Evolutionary conservation across 64 coral and sea anemone genomes (phyloP).

Genomic region (Orbicella faveolata): DNA sequence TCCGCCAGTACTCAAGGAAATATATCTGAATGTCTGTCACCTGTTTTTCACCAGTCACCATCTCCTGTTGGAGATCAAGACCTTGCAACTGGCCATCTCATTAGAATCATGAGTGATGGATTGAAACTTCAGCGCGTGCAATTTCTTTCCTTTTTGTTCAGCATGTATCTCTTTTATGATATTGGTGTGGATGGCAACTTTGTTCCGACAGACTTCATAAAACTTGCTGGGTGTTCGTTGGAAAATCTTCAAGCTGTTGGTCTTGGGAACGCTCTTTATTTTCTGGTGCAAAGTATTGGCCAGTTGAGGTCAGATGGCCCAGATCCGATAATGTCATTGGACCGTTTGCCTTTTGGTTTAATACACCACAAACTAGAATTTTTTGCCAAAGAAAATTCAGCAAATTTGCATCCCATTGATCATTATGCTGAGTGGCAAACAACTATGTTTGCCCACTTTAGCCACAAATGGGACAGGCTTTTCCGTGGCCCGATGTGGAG

Average conservation of each 20-base stretch:
- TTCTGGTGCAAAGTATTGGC: slow-evolving; percentile 3
- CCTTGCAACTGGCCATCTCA: neutral
- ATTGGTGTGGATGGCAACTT: neutral
- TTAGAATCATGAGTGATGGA: neutral
- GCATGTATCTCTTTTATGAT: neutral
- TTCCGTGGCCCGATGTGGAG: slow-evolving; percentile 46
- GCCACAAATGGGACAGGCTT: neutral
- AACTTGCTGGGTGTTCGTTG: neutral
- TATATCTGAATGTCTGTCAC: neutral
- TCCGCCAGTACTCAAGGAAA: no score
- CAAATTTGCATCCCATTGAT: no score
- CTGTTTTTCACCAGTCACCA: neutral
- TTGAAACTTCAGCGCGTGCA: neutral
- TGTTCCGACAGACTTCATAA: neutral
- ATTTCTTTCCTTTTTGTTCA: neutral
- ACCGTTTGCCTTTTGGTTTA: no score
- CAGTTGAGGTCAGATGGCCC: neutral
- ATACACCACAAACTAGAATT: no score
- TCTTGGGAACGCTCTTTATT: neutral
- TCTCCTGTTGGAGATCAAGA: neutral
- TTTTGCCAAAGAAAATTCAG: no score
- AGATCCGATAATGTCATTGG: neutral
- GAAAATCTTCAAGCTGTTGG: neutral
- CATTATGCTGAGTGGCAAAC: no score
- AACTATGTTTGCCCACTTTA: no score